Evolutionary conservation across 2,888 invertebrate genomes (phyloP).

Genomic region (Drosophila mayaguana): DNA sequence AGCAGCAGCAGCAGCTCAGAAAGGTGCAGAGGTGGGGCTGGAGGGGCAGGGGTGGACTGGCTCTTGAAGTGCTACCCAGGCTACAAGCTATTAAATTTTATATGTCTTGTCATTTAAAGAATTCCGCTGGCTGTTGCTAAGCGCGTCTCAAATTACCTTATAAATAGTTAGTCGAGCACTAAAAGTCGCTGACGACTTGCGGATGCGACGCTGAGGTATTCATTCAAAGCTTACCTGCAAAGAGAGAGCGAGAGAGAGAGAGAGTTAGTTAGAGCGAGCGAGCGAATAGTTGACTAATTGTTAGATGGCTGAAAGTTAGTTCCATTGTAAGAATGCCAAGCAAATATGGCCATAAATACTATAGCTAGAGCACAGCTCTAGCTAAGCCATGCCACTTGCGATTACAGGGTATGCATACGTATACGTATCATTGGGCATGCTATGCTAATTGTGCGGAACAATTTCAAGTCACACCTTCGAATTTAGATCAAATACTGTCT

Average conservation of each 20-base stretch:
- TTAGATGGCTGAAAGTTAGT: conserved; percentile 26
- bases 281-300: conserved; percentile 46
- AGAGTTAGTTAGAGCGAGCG: conserved; percentile 5
- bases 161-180: conserved; percentile 68
- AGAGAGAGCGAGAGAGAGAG: conserved; percentile 15
- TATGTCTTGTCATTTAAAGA: conserved; percentile 76
- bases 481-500: too few relatives aligned
- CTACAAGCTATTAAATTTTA: conserved; percentile 73
- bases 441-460: neutral
- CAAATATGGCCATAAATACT: conserved; percentile 11
- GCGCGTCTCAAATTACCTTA: conserved; percentile 75
- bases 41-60: neutral
- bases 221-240: conserved; percentile 57
- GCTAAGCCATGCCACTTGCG: neutral
- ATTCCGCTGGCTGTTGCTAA: conserved; percentile 70
- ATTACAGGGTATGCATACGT: conserved; percentile 1
- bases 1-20: conserved; percentile 3
- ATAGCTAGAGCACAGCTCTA: neutral
- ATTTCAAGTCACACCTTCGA: neutral
- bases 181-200: conserved; percentile 66
- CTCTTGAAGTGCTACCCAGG: conserved; percentile 22
- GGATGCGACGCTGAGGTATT: conserved; percentile 36
- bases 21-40: neutral
- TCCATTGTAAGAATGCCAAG: conserved; percentile 15
- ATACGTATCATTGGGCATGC: neutral